Evolutionary conservation across 2,888 invertebrate genomes (phyloP).

Genomic region (Teinopalpus imperialis): DNA sequence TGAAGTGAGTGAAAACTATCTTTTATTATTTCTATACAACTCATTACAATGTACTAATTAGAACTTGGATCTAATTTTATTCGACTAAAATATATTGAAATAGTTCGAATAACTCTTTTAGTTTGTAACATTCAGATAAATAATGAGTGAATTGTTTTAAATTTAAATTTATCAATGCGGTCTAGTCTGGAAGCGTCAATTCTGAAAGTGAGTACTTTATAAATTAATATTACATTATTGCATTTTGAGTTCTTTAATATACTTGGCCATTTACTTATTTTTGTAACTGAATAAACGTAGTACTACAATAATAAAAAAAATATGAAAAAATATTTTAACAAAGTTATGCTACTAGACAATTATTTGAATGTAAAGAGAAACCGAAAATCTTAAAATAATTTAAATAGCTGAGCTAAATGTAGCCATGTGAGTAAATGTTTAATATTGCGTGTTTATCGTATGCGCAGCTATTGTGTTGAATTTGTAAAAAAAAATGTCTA

Average conservation of each 20-base stretch:
- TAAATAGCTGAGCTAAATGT: slow-evolving; percentile 39
- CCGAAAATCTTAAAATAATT: slow-evolving; percentile 11
- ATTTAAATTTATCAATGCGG: too few species aligned
- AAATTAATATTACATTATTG: too few species aligned
- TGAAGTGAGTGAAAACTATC: slow-evolving; percentile 3
- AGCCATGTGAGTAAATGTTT: slow-evolving; percentile 47
- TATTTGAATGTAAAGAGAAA: slow-evolving; percentile 5
- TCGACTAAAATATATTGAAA: too few species aligned
- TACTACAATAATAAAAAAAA: background rate
- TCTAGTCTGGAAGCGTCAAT: too few species aligned
- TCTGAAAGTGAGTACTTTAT: too few species aligned
- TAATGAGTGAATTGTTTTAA: too few species aligned
- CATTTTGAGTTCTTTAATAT: too few species aligned
- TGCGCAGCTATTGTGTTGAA: slow-evolving; percentile 54
- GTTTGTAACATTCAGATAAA: too few species aligned
- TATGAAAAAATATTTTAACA: background rate
- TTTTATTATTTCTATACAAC: background rate
- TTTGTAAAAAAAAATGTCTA: slow-evolving; percentile 67
- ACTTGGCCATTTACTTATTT: background rate
- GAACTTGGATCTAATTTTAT: too few species aligned
- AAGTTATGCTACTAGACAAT: slow-evolving; percentile 5
- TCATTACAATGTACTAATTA: too few species aligned
- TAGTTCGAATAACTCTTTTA: too few species aligned
- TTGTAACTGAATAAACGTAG: background rate
- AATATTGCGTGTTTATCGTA: slow-evolving; percentile 53